These are phyloP conservation scores for Aphyosemion australe DNA, from an alignment of 2,113 vertebrate species.

Conservation along the genomic window DNA sequence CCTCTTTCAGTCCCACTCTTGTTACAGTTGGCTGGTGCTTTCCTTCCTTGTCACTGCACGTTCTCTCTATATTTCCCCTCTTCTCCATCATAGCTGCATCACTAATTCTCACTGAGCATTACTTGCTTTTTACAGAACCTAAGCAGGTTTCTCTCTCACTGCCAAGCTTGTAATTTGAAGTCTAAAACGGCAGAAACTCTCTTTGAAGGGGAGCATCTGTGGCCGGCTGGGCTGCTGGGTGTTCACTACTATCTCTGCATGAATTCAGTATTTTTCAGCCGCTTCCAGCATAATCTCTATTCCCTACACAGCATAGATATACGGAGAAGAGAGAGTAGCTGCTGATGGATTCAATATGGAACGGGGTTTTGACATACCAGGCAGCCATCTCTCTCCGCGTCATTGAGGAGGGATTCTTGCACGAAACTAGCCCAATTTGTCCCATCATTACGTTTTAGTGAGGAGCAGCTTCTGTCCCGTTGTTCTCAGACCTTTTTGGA, in stretches of 20 bases:
- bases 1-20: conserved; percentile 6
- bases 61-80: conserved; percentile 37
- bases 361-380: conserved; percentile 13
- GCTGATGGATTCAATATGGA: conserved; percentile 23
- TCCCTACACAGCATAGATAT: conserved; percentile 16
- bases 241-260: conserved; percentile 21
- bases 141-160: conserved; percentile 17
- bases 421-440: conserved; percentile 47
- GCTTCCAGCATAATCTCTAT: conserved; percentile 17
- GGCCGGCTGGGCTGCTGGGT: conserved; percentile 24
- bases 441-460: conserved; percentile 21
- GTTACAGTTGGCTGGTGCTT: conserved; percentile 10
- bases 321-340: conserved; percentile 20
- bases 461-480: not conserved
- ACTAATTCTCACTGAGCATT: conserved; percentile 42
- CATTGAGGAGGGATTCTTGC: conserved; percentile 17
- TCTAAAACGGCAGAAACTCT: conserved; percentile 44
- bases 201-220: conserved; percentile 48
- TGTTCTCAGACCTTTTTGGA: not conserved
- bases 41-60: conserved; percentile 13
- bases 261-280: conserved; percentile 31
- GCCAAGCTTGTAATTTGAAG: conserved; percentile 36
- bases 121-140: conserved; percentile 11
- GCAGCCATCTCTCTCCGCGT: conserved; percentile 20
- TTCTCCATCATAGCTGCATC: conserved; percentile 3